A percentile compares a stretch with the other conserved stretches of the same genome.
Evolutionary conservation across 2,888 invertebrate species (phyloP).

Genomic region (Nephrotoma flavescens): DNA sequence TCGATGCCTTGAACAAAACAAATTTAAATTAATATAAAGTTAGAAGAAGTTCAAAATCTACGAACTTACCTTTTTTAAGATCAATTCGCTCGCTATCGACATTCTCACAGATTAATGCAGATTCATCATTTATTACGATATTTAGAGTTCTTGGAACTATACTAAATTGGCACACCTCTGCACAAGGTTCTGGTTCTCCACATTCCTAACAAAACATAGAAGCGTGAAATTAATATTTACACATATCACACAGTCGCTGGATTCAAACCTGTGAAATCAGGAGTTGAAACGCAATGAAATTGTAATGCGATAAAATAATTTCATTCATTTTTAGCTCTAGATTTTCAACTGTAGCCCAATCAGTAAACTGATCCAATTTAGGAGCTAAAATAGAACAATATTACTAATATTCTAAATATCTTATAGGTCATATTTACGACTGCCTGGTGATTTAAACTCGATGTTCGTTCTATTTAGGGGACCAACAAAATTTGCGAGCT

Average conservation of each 20-base stretch:
- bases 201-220: background rate
- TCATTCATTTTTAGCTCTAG: background rate
- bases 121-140: background rate
- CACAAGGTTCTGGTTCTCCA: background rate
- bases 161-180: background rate
- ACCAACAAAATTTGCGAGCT: background rate
- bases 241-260: background rate
- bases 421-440: slow-evolving; percentile 17
- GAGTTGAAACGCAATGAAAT: background rate
- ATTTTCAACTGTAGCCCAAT: background rate
- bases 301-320: no score
- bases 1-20: background rate
- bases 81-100: background rate
- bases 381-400: background rate
- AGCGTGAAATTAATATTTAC: background rate
- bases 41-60: background rate
- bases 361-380: background rate
- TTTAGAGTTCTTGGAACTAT: background rate
- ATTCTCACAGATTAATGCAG: background rate
- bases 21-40: background rate
- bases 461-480: background rate
- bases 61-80: background rate
- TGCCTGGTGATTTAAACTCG: slow-evolving; percentile 23
- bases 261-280: background rate
- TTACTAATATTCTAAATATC: background rate